Evolutionary conservation across 2,797 vertebrate genomes (phyloP).

Genomic region (Carapus acus): DNA sequence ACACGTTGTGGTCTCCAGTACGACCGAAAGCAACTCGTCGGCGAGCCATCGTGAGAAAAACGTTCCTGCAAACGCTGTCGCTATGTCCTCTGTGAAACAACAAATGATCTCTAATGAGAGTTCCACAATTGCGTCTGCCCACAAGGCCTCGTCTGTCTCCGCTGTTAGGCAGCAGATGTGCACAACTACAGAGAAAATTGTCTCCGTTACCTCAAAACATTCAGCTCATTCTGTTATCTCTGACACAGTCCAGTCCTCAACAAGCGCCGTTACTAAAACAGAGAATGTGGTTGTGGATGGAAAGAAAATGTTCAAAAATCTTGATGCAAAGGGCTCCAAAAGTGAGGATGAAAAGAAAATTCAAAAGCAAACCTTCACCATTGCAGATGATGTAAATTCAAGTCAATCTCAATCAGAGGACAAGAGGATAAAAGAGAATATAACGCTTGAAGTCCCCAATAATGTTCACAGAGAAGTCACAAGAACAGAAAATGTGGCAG

Average conservation of each 20-base stretch:
- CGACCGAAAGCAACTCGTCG: slow-evolving; percentile 45
- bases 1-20: slow-evolving; percentile 42
- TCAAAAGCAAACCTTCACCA: slow-evolving; percentile 37
- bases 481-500: slow-evolving; percentile 47
- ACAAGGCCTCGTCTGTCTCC: slow-evolving; percentile 64
- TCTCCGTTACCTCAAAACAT: slow-evolving; percentile 56
- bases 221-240: slow-evolving; percentile 40
- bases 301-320: slow-evolving; percentile 51
- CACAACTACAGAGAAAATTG: slow-evolving; percentile 56
- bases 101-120: slow-evolving; percentile 62
- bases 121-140: slow-evolving; percentile 57
- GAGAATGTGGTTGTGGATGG: slow-evolving; percentile 45
- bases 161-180: slow-evolving; percentile 62
- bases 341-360: slow-evolving; percentile 53
- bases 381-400: slow-evolving; percentile 57
- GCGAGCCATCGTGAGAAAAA: slow-evolving; percentile 53
- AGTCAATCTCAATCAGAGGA: slow-evolving; percentile 52
- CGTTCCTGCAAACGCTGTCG: slow-evolving; percentile 39
- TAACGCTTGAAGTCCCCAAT: slow-evolving; percentile 33
- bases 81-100: slow-evolving; percentile 54
- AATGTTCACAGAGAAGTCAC: slow-evolving; percentile 28
- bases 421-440: slow-evolving; percentile 40
- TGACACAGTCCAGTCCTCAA: slow-evolving; percentile 38
- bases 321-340: slow-evolving; percentile 42
- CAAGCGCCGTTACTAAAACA: slow-evolving; percentile 40